Conservation (phyloP, 2,113 vertebrate genomes). For the Thermophis baileyi region DNA sequence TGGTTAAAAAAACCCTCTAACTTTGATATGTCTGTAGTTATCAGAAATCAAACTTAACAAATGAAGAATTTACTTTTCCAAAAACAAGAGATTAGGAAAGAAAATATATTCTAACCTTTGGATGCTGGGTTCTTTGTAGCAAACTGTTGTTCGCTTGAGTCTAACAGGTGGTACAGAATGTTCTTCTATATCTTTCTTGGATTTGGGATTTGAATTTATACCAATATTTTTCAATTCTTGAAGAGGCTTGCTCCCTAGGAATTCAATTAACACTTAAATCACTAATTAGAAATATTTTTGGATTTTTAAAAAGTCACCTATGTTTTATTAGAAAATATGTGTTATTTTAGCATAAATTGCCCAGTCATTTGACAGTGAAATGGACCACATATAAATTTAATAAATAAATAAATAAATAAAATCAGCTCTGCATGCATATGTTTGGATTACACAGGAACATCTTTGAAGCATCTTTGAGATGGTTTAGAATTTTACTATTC, state of each 20-base stretch:
- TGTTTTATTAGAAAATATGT: background rate
- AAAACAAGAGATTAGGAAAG: background rate
- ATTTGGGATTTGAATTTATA: conserved; percentile 20
- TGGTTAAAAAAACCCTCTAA: background rate
- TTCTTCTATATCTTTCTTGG: conserved; percentile 33
- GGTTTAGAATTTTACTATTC: background rate
- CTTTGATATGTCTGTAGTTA: fast-evolving
- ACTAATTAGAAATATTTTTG: conserved; percentile 10
- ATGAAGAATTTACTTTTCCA: background rate
- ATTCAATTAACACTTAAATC: conserved; percentile 11
- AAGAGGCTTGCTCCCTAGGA: conserved; percentile 54
- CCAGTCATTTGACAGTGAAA: too few relatives aligned
- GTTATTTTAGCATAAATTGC: too few relatives aligned
- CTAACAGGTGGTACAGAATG: conserved; percentile 21
- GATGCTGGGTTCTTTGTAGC: conserved; percentile 66
- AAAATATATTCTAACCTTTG: conserved; percentile 38
- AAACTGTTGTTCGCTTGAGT: conserved; percentile 38
- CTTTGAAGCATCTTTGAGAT: background rate
- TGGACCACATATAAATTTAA: too few relatives aligned
- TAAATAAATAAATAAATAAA: too few relatives aligned
- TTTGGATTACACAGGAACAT: background rate
- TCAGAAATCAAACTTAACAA: background rate
- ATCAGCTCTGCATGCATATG: background rate
- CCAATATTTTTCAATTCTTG: conserved; percentile 65
- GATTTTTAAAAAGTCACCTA: background rate